Conservation (phyloP, 2,797 vertebrate genomes). For the Clarias laeviceps region DNA sequence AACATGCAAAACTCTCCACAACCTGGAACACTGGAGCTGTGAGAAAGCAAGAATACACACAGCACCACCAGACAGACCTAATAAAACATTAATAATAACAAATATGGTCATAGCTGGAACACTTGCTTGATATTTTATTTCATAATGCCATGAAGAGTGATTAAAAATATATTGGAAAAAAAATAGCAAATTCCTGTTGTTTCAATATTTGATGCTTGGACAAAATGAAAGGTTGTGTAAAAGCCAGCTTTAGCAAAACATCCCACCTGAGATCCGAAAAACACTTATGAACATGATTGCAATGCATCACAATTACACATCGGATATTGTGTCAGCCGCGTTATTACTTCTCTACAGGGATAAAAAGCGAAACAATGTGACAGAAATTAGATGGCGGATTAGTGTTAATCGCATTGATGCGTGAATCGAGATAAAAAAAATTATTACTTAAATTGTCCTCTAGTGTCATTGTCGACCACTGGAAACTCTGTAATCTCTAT, state of each 20-base stretch:
- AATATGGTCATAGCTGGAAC: not conserved
- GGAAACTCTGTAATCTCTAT: not conserved
- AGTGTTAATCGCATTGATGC: slow-evolving; percentile 43
- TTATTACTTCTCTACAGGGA: slow-evolving; percentile 44
- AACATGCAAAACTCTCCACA: not conserved
- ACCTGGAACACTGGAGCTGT: not conserved
- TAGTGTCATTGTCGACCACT: slow-evolving; percentile 21
- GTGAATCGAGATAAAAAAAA: slow-evolving; percentile 30
- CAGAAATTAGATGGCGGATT: slow-evolving; percentile 48
- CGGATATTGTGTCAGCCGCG: slow-evolving; percentile 37
- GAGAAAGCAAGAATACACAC: not conserved
- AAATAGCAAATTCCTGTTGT: not conserved
- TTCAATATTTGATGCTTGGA: not conserved
- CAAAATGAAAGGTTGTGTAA: not conserved
- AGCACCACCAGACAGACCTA: not conserved
- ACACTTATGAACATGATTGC: slow-evolving; percentile 26
- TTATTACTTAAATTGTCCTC: slow-evolving; percentile 35
- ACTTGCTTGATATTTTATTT: not conserved
- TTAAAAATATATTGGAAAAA: not conserved
- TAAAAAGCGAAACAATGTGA: slow-evolving; percentile 35
- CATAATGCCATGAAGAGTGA: not conserved
- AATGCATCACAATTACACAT: slow-evolving; percentile 41
- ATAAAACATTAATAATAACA: not conserved
- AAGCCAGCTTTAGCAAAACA: not conserved
- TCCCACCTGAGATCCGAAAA: slow-evolving; percentile 24